Conservation (phyloP, 2,888 invertebrate species). For the Biston betularia region DNA sequence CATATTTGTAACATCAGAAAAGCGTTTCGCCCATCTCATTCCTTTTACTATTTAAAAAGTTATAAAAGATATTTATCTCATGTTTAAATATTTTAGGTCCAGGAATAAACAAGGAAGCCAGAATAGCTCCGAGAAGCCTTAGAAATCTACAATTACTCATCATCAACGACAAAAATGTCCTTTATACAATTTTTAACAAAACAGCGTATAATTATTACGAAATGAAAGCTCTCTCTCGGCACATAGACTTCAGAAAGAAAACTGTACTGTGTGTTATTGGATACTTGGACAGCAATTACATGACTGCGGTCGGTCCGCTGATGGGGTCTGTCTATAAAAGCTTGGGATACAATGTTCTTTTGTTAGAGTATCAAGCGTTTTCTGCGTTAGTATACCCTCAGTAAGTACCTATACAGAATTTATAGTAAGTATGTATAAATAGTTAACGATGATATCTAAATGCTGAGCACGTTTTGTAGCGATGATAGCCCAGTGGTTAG, state of each 20-base stretch:
- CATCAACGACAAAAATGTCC: conserved; percentile 10
- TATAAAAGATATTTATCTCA: no score
- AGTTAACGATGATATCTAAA: no score
- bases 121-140: conserved; percentile 30
- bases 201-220: conserved; percentile 54
- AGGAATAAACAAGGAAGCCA: conserved; percentile 36
- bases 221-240: conserved; percentile 49
- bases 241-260: conserved; percentile 48
- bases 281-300: conserved; percentile 32
- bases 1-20: no score
- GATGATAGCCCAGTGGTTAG: no score
- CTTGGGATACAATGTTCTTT: conserved; percentile 51
- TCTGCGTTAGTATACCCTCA: conserved; percentile 27
- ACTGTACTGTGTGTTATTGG: conserved; percentile 47
- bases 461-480: no score
- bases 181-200: conserved; percentile 29
- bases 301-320: conserved; percentile 8
- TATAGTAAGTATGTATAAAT: neutral
- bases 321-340: conserved; percentile 38
- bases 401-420: conserved; percentile 21
- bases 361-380: conserved; percentile 47
- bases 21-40: no score
- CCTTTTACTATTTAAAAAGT: no score
- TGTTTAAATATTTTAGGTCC: conserved; percentile 30
- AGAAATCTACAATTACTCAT: neutral